Conservation (phyloP, 2,113 vertebrate species). For the Procapra przewalskii region DNA sequence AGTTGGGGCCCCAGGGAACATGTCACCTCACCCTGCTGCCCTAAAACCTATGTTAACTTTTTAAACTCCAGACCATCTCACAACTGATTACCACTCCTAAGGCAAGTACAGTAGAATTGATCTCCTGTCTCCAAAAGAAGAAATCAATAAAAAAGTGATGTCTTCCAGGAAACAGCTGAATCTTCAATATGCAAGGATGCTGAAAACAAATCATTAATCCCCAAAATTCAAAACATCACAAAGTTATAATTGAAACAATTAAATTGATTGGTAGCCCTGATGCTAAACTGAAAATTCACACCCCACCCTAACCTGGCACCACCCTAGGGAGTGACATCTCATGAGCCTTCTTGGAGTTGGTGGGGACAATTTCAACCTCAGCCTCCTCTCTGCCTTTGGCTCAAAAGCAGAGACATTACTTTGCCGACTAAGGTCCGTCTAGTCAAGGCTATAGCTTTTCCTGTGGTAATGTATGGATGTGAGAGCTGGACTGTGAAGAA, state of each 20-base stretch:
- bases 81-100: background rate
- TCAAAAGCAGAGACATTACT: background rate
- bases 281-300: background rate
- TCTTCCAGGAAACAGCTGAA: background rate
- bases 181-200: background rate
- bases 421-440: too few species aligned
- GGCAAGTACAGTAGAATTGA: background rate
- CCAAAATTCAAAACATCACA: background rate
- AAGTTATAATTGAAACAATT: background rate
- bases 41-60: background rate
- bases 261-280: background rate
- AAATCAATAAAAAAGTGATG: background rate
- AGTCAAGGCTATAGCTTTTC: too few species aligned
- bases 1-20: background rate
- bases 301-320: background rate
- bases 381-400: background rate
- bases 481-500: too few species aligned
- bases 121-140: background rate
- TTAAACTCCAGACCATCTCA: background rate
- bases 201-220: background rate
- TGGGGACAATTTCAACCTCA: background rate
- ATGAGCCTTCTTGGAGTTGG: background rate
- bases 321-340: rapidly evolving
- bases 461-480: too few species aligned
- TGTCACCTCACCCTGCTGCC: background rate